A percentile compares a stretch with the other conserved stretches of the same genome.
Conservation (phyloP, 2,797 vertebrate genomes). For the Silurus aristotelis region DNA sequence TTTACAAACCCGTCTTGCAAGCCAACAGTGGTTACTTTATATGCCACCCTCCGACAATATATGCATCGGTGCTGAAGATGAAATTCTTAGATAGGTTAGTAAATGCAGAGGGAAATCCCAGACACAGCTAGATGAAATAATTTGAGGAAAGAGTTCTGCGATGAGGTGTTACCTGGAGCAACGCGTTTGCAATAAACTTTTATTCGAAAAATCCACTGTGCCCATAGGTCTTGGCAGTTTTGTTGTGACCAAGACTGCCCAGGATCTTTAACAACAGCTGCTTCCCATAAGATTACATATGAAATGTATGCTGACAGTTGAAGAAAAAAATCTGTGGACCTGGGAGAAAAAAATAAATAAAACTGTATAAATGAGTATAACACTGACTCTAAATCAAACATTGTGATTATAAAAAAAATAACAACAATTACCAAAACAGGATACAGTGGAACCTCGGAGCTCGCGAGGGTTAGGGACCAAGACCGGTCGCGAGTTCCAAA, state of each 20-base stretch:
- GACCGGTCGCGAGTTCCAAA: no score
- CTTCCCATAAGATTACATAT: background rate
- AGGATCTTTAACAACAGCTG: background rate
- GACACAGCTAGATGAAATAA: background rate
- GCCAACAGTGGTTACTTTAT: background rate
- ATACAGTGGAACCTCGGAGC: no score
- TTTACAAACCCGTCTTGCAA: no score
- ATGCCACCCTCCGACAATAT: background rate
- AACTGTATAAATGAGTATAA: background rate
- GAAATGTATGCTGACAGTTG: background rate
- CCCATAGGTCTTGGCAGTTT: background rate
- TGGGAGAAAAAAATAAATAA: background rate
- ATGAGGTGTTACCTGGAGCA: background rate
- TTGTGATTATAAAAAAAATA: background rate
- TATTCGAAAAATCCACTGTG: background rate
- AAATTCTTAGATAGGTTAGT: background rate
- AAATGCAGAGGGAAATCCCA: background rate
- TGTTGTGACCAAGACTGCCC: background rate
- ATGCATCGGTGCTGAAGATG: background rate
- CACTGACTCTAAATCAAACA: background rate
- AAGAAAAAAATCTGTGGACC: background rate
- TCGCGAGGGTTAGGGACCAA: no score
- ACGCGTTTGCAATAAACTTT: background rate
- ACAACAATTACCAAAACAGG: background rate
- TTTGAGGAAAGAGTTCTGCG: background rate